Conservation (phyloP, 2,888 invertebrate genomes). For the Scaptomyza parva region DNA sequence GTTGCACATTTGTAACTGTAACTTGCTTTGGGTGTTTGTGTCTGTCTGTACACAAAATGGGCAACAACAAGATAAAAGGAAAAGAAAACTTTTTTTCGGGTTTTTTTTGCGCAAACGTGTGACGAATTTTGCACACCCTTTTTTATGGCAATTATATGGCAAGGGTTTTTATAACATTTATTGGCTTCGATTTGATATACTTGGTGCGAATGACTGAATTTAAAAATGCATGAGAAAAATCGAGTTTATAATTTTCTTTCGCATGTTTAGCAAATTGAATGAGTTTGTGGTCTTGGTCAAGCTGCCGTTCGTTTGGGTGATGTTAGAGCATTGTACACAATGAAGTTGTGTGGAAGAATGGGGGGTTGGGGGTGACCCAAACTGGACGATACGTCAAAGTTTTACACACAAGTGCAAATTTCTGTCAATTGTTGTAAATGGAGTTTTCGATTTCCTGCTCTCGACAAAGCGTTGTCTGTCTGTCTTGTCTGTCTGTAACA, state of each 20-base stretch:
- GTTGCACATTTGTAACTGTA: conserved; percentile 77
- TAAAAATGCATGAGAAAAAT: neutral
- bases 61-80: conserved; percentile 44
- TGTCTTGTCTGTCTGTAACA: conserved; percentile 41
- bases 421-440: conserved; percentile 75
- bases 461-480: conserved; percentile 24
- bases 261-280: neutral
- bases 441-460: conserved; percentile 63
- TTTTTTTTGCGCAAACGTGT: conserved; percentile 7
- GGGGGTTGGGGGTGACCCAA: neutral
- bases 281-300: neutral
- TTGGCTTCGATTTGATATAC: conserved; percentile 29
- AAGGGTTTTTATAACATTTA: conserved; percentile 17
- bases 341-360: neutral
- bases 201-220: conserved; percentile 5
- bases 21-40: conserved; percentile 51
- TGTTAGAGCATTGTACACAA: conserved; percentile 19
- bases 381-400: conserved; percentile 51
- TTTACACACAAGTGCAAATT: conserved; percentile 71
- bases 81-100: conserved; percentile 41
- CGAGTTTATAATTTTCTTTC: neutral
- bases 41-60: conserved; percentile 39
- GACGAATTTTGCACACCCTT: conserved; percentile 51
- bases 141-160: neutral
- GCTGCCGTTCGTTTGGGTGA: neutral